Evolutionary conservation across 2,113 vertebrate species (phyloP).

Genomic region (Pitta sordida): DNA sequence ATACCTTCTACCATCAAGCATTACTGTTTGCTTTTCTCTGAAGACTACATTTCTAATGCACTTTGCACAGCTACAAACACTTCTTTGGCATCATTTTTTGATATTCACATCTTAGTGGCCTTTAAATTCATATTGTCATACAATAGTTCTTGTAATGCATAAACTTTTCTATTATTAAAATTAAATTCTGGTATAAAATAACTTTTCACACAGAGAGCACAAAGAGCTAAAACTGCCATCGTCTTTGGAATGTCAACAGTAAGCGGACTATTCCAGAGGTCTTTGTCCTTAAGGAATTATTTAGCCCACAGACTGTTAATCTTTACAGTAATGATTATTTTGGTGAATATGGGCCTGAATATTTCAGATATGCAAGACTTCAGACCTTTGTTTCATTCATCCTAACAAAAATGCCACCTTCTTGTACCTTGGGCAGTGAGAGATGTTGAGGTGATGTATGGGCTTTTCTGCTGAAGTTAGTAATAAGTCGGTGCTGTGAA

Average conservation of each 20-base stretch:
- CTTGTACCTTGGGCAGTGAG: neutral
- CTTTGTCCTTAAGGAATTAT: neutral
- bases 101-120: neutral
- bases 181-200: neutral
- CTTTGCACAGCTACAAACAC: neutral
- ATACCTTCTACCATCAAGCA: neutral
- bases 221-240: neutral
- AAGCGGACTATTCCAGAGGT: neutral
- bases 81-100: neutral
- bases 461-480: neutral
- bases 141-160: neutral
- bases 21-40: neutral
- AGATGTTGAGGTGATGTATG: neutral
- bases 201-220: neutral
- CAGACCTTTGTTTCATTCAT: neutral
- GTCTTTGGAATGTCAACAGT: neutral
- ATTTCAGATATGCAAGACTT: neutral
- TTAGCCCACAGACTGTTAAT: neutral
- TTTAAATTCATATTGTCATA: neutral
- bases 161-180: constrained; percentile 2
- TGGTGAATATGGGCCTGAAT: neutral
- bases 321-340: neutral
- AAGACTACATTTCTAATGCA: neutral
- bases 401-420: neutral
- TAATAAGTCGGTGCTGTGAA: neutral